A percentile compares a stretch with the other conserved stretches of the same genome.
phyloP scores from a whole-genome alignment of 2,797 vertebrate species.

The Otolemur crassicaudatus region DNA sequence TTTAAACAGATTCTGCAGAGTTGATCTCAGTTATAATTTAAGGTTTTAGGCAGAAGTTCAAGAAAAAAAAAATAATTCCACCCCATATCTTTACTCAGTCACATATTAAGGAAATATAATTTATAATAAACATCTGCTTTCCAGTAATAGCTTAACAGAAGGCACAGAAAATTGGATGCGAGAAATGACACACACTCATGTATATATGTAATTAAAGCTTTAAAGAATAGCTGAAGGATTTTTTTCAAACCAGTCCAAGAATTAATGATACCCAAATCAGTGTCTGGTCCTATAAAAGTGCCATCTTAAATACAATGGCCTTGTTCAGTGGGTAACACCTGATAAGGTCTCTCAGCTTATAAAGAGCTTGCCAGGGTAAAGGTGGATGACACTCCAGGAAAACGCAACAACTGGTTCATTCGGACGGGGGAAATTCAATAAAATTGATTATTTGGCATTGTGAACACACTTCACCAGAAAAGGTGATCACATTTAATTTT shows the following conservation, averaged over 20 bases:
- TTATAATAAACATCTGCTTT: constrained; percentile 88
- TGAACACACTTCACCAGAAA: constrained; percentile 13
- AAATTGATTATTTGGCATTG: constrained; percentile 58
- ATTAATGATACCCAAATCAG: constrained; percentile 84
- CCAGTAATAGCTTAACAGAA: constrained; percentile 82
- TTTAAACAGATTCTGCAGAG: constrained; percentile 80
- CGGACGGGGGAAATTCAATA: constrained; percentile 25
- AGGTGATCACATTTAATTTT: constrained; percentile 64
- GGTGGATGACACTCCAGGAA: neutral
- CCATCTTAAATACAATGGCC: constrained; percentile 76
- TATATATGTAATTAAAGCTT: constrained; percentile 84
- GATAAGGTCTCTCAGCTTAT: constrained; percentile 78
- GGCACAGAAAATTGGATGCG: constrained; percentile 81
- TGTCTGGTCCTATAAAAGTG: constrained; percentile 82
- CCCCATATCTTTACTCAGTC: constrained; percentile 78
- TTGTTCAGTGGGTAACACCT: constrained; percentile 75
- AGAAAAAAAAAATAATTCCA: constrained; percentile 81
- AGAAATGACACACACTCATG: constrained; percentile 77
- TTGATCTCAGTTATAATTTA: constrained; percentile 81
- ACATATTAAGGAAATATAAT: constrained; percentile 81
- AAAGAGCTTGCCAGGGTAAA: neutral
- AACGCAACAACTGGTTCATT: neutral
- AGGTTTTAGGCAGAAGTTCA: constrained; percentile 81
- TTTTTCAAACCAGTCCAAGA: constrained; percentile 81
- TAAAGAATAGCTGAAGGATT: constrained; percentile 81